Base-by-base conservation (phyloP, 2,888 invertebrate genomes). In the Melangyna quadrimaculata region DNA sequence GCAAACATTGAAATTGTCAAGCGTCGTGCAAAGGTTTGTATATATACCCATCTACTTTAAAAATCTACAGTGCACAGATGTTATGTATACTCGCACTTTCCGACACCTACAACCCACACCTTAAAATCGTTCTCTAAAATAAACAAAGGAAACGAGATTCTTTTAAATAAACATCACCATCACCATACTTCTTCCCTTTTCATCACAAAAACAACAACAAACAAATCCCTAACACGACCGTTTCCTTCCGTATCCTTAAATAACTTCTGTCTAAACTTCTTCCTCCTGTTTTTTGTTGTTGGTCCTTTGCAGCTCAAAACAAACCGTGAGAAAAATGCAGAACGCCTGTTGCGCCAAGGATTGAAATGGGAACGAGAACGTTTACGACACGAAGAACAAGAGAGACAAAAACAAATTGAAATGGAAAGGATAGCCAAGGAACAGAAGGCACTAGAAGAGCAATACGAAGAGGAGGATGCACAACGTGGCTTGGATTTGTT, bases 1-100 rank as follows among this genome's bases (percentile, higher is more conserved):
- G 93, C 93, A 82, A 92, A 93, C 87, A 89, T 92, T 73, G 90
- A 94, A 82, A 93, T 93, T 80, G 91, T 91, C 12, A 93, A 93
- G 86, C 90, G 93, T 84, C 91, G 94, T 75, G 92, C 93, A 5
- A 93, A 93, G 92, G 94, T 93, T 89, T 87, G 80, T 48, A 40
- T 57, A 5, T n/a, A 12, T 14, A 12, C 12, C n/a, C 43, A 14
- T 6, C 32, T 10, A 7, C 55, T 1, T 17, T 12, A 14, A 63
- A 10, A 29, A 24, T 19, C 35, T 0, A 17, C 24, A 3, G n/a
- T n/a, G n/a, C n/a, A 35, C 17, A 48, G 37, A 29, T 55, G 32
- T 19, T 14, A 19, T 61, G 7, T 9, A n/a, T 12, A 37, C 22
- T 8, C 14, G 3, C 12, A 57, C 37, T n/a, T 19, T 29, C 4